Conservation (phyloP, 2,113 vertebrate species). For the Spea multiplicata region DNA sequence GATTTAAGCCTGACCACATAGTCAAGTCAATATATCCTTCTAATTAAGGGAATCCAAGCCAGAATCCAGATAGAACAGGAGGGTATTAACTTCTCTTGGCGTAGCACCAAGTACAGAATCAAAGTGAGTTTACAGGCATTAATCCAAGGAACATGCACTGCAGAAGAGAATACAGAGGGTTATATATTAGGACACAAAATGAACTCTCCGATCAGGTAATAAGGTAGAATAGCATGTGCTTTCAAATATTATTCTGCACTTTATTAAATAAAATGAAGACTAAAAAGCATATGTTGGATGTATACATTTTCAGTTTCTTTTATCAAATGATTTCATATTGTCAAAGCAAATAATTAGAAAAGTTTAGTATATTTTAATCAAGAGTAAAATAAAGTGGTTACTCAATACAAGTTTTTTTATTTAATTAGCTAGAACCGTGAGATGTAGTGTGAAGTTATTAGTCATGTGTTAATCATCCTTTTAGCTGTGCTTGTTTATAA, state of each 20-base stretch:
- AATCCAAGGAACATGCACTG: conserved; percentile 43
- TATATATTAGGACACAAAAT: conserved; percentile 24
- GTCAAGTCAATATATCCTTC: conserved; percentile 49
- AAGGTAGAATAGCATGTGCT: background rate
- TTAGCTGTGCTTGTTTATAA: too few relatives aligned
- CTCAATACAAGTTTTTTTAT: too few relatives aligned
- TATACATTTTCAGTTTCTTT: background rate
- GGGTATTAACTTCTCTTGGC: conserved; percentile 46
- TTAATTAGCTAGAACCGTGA: too few relatives aligned
- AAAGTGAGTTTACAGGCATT: conserved; percentile 47
- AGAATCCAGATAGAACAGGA: conserved; percentile 45
- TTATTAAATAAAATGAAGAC: conserved; percentile 10
- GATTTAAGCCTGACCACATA: conserved; percentile 39
- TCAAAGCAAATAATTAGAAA: too few relatives aligned
- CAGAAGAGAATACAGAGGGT: conserved; percentile 11
- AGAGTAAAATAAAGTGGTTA: too few relatives aligned
- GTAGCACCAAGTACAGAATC: conserved; percentile 42
- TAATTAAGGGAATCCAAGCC: conserved; percentile 42
- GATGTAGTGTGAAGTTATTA: too few relatives aligned
- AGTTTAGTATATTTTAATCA: too few relatives aligned
- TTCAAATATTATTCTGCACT: background rate
- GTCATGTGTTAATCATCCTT: too few relatives aligned
- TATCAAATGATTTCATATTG: too few relatives aligned
- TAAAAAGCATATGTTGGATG: conserved; percentile 8
- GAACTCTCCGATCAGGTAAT: conserved; percentile 17